Base-by-base conservation (phyloP, 2,797 vertebrate species). In the Glyptemys insculpta region DNA sequence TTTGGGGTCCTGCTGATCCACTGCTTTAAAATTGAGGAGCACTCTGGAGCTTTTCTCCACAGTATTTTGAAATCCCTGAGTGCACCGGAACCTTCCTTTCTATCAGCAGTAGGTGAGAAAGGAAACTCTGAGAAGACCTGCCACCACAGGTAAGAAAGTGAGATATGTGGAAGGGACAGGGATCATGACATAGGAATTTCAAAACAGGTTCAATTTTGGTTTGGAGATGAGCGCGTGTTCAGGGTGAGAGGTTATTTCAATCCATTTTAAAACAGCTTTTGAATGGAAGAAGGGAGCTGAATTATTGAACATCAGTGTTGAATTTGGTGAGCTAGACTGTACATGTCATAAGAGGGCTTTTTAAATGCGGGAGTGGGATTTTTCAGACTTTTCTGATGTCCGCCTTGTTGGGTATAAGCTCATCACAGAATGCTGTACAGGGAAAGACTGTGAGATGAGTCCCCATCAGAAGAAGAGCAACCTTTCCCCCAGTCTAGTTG, bases 281-380 rank as follows among this genome's bases (percentile, higher is more conserved):
- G 62, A 4, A 12, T 87, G 53, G 68, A 88, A 37, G 1, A 0
- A 29, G 87, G 76, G 44, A 82, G 52, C 50, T 59, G 79, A 44
- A 21, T 83, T 86, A 92, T 72, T 88, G 80, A 94, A 84, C 54
- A 49, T 65, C 47, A 85, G 21, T 83, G 47, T 6, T 57, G 82
- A 74, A 65, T 52, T 88, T 94, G 52, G 87, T 59, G 81, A 78
- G 54, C 74, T 92, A 91, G 72, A 83, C 88, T 89, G 93, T 79
- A 25, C 91, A 90, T 82, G 65, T 95, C 85, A 74, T 94, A 96
- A 96, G 87, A 81, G 44, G 82, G n/a, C 27, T 96, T 25, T 96
- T 97, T 94, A 83, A 59, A 37, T 68, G 49, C 57, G 0, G 0
- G 65, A 41, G 81, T 8, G 57, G 81, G 79, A 90, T 85, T 85